phyloP scores from a whole-genome alignment of 2,888 invertebrate species.

The Anarsia innoxiella region DNA sequence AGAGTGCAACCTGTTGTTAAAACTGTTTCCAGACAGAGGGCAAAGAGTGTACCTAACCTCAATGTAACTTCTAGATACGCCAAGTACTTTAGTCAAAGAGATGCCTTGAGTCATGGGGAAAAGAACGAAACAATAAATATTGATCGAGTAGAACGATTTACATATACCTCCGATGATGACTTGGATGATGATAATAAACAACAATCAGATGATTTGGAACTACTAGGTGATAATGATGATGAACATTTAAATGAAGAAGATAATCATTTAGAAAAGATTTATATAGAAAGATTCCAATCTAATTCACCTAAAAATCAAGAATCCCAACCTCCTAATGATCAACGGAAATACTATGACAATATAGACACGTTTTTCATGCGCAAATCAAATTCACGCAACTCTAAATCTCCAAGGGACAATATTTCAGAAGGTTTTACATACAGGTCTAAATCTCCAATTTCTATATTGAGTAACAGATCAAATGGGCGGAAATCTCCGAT shows the following conservation, averaged over 20 bases:
- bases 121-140: conserved; percentile 28
- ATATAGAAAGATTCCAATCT: conserved; percentile 51
- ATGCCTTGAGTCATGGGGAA: conserved; percentile 47
- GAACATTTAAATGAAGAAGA: conserved; percentile 36
- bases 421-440: no score
- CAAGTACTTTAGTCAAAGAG: conserved; percentile 68
- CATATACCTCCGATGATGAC: conserved; percentile 28
- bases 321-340: no score
- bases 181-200: conserved; percentile 22
- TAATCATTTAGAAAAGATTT: conserved; percentile 58
- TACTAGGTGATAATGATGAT: conserved; percentile 23
- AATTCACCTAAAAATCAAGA: conserved; percentile 28
- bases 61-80: conserved; percentile 67
- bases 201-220: conserved; percentile 26
- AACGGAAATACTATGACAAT: no score
- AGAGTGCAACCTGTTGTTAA: conserved; percentile 29
- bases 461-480: conserved; percentile 31
- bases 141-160: conserved; percentile 22
- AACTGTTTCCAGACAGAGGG: conserved; percentile 39
- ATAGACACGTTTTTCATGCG: conserved; percentile 43
- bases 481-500: conserved; percentile 26
- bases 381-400: conserved; percentile 32
- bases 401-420: conserved; percentile 36
- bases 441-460: conserved; percentile 37
- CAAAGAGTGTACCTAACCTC: conserved; percentile 69